Percentiles rank a stretch among this genome's conserved stretches.
Conservation (phyloP, 2,888 invertebrate genomes). For the Thera britannica region DNA sequence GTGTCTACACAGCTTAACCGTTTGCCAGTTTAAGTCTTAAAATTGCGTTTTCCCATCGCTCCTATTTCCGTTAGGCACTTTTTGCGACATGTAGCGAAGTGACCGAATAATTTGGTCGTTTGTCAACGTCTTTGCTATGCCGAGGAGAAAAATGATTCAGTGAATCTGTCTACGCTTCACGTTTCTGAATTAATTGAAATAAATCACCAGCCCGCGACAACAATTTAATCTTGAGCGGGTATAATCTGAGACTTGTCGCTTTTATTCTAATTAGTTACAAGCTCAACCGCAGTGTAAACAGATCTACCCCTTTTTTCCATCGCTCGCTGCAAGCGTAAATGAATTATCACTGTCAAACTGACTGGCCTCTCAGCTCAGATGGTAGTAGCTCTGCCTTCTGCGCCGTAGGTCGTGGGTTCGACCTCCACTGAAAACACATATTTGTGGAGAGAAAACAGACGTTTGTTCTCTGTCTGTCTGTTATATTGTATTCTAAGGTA, state of each 20-base stretch:
- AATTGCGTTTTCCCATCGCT: conserved; percentile 34
- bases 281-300: conserved; percentile 7
- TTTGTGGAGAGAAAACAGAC: too few relatives aligned
- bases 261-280: conserved; percentile 47
- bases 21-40: conserved; percentile 12
- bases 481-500: too few relatives aligned
- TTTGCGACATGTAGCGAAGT: conserved; percentile 66
- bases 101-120: conserved; percentile 78
- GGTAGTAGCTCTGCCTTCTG: too few relatives aligned
- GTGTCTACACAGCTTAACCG: conserved; percentile 3
- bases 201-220: conserved; percentile 72
- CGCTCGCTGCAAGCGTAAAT: background rate
- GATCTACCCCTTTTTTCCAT: background rate
- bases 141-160: conserved; percentile 79
- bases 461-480: too few relatives aligned
- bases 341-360: background rate
- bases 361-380: too few relatives aligned
- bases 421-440: too few relatives aligned
- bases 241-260: conserved; percentile 63
- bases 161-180: conserved; percentile 75
- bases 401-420: too few relatives aligned
- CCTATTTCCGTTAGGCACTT: conserved; percentile 38
- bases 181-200: conserved; percentile 80
- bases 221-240: conserved; percentile 62
- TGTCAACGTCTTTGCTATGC: conserved; percentile 77